Evolutionary conservation across 2,797 vertebrate species (phyloP).

Genomic region (Lutra lutra): DNA sequence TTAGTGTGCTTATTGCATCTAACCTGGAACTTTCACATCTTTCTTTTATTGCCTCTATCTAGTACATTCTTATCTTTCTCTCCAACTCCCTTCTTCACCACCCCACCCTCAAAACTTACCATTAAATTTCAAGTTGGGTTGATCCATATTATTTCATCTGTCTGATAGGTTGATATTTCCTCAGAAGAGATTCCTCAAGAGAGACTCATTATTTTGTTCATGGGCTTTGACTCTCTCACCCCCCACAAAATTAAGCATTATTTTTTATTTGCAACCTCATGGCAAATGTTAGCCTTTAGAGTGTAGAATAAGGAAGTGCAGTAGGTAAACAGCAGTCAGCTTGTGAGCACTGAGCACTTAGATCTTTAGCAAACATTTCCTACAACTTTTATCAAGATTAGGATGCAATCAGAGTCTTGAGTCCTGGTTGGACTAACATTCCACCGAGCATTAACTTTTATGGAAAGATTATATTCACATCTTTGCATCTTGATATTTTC

Average conservation of each 20-base stretch:
- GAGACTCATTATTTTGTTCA: constrained; percentile 11
- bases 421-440: constrained; percentile 9
- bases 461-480: constrained; percentile 61
- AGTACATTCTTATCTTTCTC: neutral
- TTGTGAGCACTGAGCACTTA: constrained; percentile 33
- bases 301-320: neutral
- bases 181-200: neutral
- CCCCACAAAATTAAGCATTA: neutral
- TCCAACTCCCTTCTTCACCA: neutral
- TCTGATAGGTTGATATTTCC: constrained; percentile 35
- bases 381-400: constrained; percentile 49
- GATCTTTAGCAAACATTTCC: constrained; percentile 51
- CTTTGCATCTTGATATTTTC: constrained; percentile 13
- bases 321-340: neutral
- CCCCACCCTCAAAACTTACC: neutral
- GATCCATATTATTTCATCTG: neutral
- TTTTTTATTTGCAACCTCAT: constrained; percentile 48
- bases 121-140: neutral
- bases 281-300: neutral
- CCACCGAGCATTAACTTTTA: constrained; percentile 77
- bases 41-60: neutral
- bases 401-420: neutral
- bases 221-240: neutral
- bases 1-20: neutral
- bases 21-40: neutral